phyloP scores from a whole-genome alignment of 2,888 invertebrate genomes.

The Trichopria drosophilae region DNA sequence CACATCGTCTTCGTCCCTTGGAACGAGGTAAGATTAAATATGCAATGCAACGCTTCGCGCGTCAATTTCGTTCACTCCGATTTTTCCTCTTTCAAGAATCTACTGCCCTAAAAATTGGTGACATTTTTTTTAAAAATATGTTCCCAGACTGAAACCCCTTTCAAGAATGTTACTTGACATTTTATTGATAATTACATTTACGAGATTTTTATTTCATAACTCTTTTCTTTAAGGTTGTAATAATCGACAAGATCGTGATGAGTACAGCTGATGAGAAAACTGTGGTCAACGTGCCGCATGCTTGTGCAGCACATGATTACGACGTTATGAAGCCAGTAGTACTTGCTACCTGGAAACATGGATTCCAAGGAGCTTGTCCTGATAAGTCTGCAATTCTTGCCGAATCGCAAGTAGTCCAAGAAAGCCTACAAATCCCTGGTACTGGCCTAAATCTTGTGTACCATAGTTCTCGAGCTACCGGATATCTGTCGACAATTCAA shows the following conservation, averaged over 20 bases:
- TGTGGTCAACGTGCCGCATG: conserved; percentile 68
- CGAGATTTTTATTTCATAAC: conserved; percentile 2
- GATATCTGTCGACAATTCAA: conserved; percentile 90
- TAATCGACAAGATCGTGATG: conserved; percentile 85
- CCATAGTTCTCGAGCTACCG: conserved; percentile 91
- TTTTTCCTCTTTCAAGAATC: not conserved
- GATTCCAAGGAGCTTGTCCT: conserved; percentile 92
- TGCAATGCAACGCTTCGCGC: not conserved
- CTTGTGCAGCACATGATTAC: conserved; percentile 86
- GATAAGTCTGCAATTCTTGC: conserved; percentile 88
- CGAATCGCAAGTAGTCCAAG: conserved; percentile 93
- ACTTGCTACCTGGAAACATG: conserved; percentile 91
- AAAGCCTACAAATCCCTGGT: conserved; percentile 90
- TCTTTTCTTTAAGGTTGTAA: conserved; percentile 72
- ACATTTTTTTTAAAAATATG: conserved; percentile 6
- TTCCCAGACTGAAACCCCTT: too few species aligned
- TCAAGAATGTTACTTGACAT: not conserved
- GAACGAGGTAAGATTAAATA: conserved; percentile 89
- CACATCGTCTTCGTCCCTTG: conserved; percentile 92
- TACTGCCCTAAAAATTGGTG: not conserved
- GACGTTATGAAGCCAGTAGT: conserved; percentile 92
- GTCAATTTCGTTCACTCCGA: not conserved
- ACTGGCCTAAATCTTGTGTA: conserved; percentile 95
- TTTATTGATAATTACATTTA: conserved; percentile 4
- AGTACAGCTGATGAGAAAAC: conserved; percentile 79